Conservation (phyloP, 2,888 invertebrate species). For the Protodeltote pygarga region DNA sequence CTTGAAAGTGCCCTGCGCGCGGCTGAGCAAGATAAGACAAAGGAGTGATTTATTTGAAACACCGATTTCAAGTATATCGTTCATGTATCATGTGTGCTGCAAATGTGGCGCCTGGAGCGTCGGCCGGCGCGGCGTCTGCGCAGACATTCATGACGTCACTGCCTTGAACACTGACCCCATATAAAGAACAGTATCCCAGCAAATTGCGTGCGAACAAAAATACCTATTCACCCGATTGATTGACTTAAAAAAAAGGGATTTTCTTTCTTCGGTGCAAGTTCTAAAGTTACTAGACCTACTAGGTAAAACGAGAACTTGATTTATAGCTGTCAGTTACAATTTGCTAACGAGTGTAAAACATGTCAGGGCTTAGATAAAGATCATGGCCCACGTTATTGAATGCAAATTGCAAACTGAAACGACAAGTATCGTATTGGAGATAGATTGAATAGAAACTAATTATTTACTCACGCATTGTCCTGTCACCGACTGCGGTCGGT, state of each 20-base stretch:
- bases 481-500: slow-evolving; percentile 59
- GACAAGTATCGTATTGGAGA: slow-evolving; percentile 59
- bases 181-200: slow-evolving; percentile 50
- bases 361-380: slow-evolving; percentile 77
- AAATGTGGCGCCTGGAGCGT: slow-evolving; percentile 77
- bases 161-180: slow-evolving; percentile 50
- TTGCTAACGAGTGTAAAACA: slow-evolving; percentile 80
- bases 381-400: slow-evolving; percentile 76
- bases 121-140: slow-evolving; percentile 67
- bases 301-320: slow-evolving; percentile 66
- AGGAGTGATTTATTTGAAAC: slow-evolving; percentile 75
- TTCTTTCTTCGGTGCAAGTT: slow-evolving; percentile 47
- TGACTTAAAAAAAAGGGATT: slow-evolving; percentile 42
- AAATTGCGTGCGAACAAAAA: slow-evolving; percentile 37
- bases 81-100: slow-evolving; percentile 78
- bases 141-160: slow-evolving; percentile 71
- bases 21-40: slow-evolving; percentile 65
- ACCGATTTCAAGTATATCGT: slow-evolving; percentile 61
- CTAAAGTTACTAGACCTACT: too few species aligned
- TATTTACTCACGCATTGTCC: slow-evolving; percentile 76
- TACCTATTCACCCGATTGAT: slow-evolving; percentile 7
- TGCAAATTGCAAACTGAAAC: slow-evolving; percentile 72
- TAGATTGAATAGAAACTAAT: slow-evolving; percentile 71
- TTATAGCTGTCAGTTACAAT: slow-evolving; percentile 78
- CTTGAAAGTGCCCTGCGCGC: slow-evolving; percentile 59